Conservation (phyloP, 2,113 vertebrate genomes). For the Hemiscyllium ocellatum region DNA sequence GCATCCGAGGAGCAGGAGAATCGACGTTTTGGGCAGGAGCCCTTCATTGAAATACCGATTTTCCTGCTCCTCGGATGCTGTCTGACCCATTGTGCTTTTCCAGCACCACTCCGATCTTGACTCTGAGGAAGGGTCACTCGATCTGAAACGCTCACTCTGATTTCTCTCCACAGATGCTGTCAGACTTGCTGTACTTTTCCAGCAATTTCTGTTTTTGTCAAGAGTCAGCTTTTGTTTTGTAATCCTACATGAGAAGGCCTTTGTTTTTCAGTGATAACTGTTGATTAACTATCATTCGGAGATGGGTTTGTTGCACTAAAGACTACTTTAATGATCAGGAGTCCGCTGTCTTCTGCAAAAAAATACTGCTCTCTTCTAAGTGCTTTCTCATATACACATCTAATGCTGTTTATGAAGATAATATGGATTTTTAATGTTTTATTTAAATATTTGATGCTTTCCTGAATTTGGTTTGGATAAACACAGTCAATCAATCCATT, state of each 20-base stretch:
- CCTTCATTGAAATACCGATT: no score
- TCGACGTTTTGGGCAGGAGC: no score
- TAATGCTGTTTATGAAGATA: not conserved
- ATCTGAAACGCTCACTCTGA: no score
- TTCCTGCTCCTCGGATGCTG: no score
- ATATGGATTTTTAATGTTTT: constrained; percentile 27
- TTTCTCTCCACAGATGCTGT: no score
- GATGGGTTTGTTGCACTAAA: not conserved
- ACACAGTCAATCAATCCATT: constrained; percentile 20
- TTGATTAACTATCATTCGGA: not conserved
- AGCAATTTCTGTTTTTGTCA: not conserved
- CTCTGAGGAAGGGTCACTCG: no score
- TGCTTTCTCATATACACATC: constrained; percentile 7
- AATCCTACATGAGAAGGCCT: not conserved
- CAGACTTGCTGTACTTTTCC: no score
- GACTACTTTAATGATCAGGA: not conserved
- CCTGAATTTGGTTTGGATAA: not conserved
- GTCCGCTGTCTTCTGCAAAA: not conserved
- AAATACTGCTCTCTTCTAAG: not conserved
- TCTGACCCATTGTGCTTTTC: no score
- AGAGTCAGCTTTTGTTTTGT: not conserved
- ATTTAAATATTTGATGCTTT: constrained; percentile 21
- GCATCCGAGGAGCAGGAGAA: no score
- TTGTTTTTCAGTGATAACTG: not conserved
- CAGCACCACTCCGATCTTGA: no score